Evolutionary conservation across 2,888 invertebrate genomes (phyloP).

Genomic region (Caenorhabditis afra): DNA sequence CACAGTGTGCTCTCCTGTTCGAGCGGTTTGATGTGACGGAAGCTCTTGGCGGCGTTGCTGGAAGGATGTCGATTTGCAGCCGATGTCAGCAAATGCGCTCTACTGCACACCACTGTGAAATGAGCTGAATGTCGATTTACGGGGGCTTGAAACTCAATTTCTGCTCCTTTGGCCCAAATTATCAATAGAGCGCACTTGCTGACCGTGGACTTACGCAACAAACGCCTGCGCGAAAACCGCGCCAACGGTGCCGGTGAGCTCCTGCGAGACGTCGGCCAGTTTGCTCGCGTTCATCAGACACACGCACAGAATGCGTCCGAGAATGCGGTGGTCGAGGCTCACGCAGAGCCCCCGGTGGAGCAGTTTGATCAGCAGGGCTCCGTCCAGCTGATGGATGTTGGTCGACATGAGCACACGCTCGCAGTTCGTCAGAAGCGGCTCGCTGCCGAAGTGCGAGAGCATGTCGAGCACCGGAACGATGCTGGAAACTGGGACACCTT

Average conservation of each 20-base stretch:
- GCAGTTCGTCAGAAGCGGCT: slow-evolving; percentile 55
- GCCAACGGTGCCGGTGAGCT: slow-evolving; percentile 43
- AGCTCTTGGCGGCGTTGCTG: slow-evolving; percentile 46
- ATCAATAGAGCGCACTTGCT: too few species aligned
- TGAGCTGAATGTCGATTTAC: too few species aligned
- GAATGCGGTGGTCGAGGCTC: slow-evolving; percentile 51
- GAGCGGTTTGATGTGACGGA: slow-evolving; percentile 48
- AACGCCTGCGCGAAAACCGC: slow-evolving; percentile 54
- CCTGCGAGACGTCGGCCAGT: slow-evolving; percentile 42
- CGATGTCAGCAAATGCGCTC: not conserved
- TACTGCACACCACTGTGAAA: too few species aligned
- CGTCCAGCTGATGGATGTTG: slow-evolving; percentile 19
- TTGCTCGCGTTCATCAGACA: slow-evolving; percentile 45
- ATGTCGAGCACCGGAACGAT: slow-evolving; percentile 43
- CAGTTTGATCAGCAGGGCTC: slow-evolving; percentile 12
- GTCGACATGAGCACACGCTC: slow-evolving; percentile 49
- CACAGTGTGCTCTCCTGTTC: slow-evolving; percentile 31
- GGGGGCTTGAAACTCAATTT: too few species aligned
- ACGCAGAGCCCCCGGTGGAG: slow-evolving; percentile 39
- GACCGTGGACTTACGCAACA: slow-evolving; percentile 50
- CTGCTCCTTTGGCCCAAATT: too few species aligned
- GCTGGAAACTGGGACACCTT: slow-evolving; percentile 33
- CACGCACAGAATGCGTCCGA: slow-evolving; percentile 45
- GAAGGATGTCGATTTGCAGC: not conserved
- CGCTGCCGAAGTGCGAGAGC: slow-evolving; percentile 39